Percentiles rank a stretch among this genome's conserved stretches.
Evolutionary conservation across 2,797 vertebrate genomes (phyloP).

Genomic region (Champsocephalus esox): DNA sequence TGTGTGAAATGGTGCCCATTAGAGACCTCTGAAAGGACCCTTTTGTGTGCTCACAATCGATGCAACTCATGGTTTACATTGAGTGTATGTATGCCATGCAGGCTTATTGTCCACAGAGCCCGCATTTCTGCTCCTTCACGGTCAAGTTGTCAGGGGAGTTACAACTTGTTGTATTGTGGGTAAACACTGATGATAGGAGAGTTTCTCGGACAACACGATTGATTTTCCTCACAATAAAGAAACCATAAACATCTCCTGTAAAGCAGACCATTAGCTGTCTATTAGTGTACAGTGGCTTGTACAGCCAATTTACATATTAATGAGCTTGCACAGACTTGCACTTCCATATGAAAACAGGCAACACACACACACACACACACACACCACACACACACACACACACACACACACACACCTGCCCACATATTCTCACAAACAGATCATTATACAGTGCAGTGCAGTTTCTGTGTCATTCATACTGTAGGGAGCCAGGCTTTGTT

Average conservation of each 20-base stretch:
- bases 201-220: conserved; percentile 64
- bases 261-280: conserved; percentile 77
- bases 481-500: conserved; percentile 36
- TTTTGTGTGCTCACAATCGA: conserved; percentile 1
- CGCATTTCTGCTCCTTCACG: neutral
- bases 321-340: conserved; percentile 53
- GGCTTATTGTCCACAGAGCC: neutral
- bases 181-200: conserved; percentile 45
- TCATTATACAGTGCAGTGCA: conserved; percentile 27
- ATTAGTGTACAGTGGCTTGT: conserved; percentile 64
- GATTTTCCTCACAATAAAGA: conserved; percentile 71
- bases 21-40: neutral
- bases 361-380: conserved; percentile 30
- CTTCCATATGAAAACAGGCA: conserved; percentile 44
- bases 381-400: conserved; percentile 38
- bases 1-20: conserved; percentile 15
- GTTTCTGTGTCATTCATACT: conserved; percentile 53
- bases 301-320: conserved; percentile 80
- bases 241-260: conserved; percentile 75
- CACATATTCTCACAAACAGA: conserved; percentile 47
- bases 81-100: neutral
- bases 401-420: conserved; percentile 32
- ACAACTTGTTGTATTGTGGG: conserved; percentile 39
- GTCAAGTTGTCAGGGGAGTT: conserved; percentile 10
- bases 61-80: neutral